Conservation (phyloP, 2,113 vertebrate genomes). For the Columba livia region DNA sequence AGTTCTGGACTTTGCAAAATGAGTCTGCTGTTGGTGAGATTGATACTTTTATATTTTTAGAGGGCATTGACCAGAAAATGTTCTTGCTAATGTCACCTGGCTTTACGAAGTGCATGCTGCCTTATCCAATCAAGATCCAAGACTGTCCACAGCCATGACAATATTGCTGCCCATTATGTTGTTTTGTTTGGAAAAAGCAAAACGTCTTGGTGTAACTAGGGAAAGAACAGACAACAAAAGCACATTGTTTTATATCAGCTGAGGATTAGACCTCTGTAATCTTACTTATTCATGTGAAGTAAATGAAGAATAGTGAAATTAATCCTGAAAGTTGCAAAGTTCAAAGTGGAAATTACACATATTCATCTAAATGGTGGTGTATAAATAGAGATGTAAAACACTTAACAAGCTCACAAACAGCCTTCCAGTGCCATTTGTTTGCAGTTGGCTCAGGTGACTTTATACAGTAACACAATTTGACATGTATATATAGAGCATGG, state of each 20-base stretch:
- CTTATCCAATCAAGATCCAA: conserved; percentile 28
- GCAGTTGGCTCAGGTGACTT: neutral
- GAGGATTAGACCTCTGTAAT: neutral
- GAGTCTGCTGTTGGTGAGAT: conserved; percentile 17
- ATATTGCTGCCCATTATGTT: neutral
- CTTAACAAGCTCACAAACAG: neutral
- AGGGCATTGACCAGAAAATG: conserved; percentile 60
- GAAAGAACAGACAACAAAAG: neutral
- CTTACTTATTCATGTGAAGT: neutral
- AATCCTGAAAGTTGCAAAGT: neutral
- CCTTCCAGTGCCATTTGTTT: neutral
- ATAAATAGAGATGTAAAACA: neutral
- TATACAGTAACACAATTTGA: neutral
- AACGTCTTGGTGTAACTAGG: neutral
- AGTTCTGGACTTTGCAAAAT: conserved; percentile 19
- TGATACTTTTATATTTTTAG: conserved; percentile 53
- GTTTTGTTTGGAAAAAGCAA: conserved; percentile 3
- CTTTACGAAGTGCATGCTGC: conserved; percentile 12
- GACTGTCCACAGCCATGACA: neutral
- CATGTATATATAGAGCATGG: neutral
- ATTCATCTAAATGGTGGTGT: neutral
- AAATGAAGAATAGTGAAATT: conserved; percentile 1
- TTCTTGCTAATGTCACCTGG: conserved; percentile 54
- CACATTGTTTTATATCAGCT: neutral
- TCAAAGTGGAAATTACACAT: neutral